These are phyloP conservation scores for Eretmochelys imbricata DNA, from an alignment of 2,113 vertebrate species.

Conservation along the genomic window DNA sequence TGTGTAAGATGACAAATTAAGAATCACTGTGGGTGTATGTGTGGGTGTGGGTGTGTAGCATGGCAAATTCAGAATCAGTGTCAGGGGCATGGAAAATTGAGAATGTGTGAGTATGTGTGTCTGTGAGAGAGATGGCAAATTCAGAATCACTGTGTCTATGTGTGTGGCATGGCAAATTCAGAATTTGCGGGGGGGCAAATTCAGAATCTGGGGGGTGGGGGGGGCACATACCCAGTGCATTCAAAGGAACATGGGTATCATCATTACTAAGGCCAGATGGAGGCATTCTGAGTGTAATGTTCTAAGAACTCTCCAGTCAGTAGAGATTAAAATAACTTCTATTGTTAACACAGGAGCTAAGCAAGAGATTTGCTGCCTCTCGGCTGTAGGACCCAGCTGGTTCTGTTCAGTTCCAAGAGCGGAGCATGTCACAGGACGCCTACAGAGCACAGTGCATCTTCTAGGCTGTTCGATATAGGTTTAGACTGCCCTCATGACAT, in stretches of 20 bases:
- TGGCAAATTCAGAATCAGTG: no score
- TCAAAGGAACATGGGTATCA: neutral
- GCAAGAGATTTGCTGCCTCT: neutral
- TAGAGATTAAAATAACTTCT: neutral
- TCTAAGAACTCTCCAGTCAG: neutral
- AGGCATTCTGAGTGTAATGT: neutral
- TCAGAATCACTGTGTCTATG: no score
- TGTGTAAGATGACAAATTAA: neutral
- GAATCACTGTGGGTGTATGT: neutral
- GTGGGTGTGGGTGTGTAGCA: neutral
- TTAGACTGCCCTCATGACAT: neutral
- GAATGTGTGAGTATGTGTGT: no score
- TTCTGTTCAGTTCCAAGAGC: neutral
- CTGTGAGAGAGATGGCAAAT: no score
- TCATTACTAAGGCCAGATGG: neutral
- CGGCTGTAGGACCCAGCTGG: neutral
- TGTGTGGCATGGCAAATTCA: no score
- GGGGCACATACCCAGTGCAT: neutral
- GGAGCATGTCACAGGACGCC: neutral
- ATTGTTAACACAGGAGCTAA: constrained; percentile 11
- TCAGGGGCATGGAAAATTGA: no score
- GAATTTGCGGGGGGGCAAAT: no score
- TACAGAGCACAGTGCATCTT: neutral
- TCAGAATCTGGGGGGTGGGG: no score
- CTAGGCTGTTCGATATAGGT: neutral